These are phyloP conservation scores for Rhyacophila evoluta DNA, from an alignment of 2,888 invertebrate genomes.

Conservation along the genomic window DNA sequence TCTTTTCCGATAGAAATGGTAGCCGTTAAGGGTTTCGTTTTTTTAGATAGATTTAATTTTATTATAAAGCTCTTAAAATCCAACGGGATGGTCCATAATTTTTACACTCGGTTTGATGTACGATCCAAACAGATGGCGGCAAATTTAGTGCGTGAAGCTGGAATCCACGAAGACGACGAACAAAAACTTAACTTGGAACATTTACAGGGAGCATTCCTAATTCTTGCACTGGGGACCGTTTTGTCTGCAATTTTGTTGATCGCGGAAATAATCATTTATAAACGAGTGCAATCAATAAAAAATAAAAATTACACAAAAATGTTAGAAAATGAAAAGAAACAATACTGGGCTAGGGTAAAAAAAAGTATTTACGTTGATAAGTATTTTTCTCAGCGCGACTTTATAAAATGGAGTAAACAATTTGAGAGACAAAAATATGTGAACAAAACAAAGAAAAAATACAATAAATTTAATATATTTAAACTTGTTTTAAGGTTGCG, in stretches of 20 bases:
- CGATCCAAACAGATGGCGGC: conserved; percentile 41
- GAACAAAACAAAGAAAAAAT: not conserved
- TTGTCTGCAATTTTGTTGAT: conserved; percentile 47
- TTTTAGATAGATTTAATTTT: conserved; percentile 56
- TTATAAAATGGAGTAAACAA: conserved; percentile 35
- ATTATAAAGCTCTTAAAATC: conserved; percentile 57
- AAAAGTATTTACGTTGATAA: conserved; percentile 3
- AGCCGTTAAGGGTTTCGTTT: conserved; percentile 59
- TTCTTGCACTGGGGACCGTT: conserved; percentile 42
- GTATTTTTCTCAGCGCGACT: conserved; percentile 29
- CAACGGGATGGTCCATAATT: conserved; percentile 57
- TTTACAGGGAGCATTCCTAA: conserved; percentile 52
- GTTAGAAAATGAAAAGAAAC: not conserved
- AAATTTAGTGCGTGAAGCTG: conserved; percentile 32
- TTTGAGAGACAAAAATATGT: conserved; percentile 27
- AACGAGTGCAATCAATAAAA: not conserved
- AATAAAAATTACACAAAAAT: not conserved
- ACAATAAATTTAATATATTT: not conserved
- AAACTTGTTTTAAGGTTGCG: not conserved
- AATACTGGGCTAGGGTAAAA: not conserved
- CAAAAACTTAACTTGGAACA: conserved; percentile 48
- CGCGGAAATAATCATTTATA: conserved; percentile 38
- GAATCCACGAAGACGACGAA: conserved; percentile 35
- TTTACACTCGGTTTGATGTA: conserved; percentile 55
- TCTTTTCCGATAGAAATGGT: conserved; percentile 59